phyloP scores from a whole-genome alignment of 2,113 vertebrate species.

The Rhinolophus sinicus region DNA sequence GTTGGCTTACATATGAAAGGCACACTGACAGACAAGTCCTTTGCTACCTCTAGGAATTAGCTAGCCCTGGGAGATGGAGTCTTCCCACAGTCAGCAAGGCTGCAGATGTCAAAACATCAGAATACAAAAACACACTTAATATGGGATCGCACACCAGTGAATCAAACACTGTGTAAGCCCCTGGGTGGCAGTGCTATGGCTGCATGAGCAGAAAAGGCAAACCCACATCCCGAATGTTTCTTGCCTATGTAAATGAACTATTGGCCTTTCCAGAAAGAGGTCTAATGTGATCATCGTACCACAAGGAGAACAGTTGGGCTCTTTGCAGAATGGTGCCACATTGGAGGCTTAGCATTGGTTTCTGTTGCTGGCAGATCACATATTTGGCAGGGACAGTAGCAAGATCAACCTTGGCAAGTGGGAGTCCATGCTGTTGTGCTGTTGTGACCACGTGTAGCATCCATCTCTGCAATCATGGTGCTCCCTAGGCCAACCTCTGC shows the following conservation, averaged over 20 bases:
- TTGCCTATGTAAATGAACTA: not conserved
- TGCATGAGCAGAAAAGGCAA: not conserved
- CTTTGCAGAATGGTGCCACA: not conserved
- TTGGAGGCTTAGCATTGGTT: not conserved
- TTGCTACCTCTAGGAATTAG: not conserved
- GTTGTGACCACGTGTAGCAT: not conserved
- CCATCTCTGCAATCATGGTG: not conserved
- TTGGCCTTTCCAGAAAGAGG: not conserved
- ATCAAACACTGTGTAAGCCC: not conserved
- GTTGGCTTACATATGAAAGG: not conserved
- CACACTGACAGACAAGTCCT: not conserved
- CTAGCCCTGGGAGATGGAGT: not conserved
- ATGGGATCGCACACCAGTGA: not conserved
- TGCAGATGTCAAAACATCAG: not conserved
- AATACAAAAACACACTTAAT: not conserved
- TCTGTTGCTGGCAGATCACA: not conserved
- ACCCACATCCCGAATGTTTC: not conserved
- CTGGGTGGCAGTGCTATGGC: not conserved
- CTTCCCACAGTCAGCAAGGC: not conserved
- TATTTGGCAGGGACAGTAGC: not conserved
- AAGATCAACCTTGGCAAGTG: not conserved
- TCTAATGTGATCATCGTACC: not conserved
- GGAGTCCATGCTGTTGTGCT: not conserved
- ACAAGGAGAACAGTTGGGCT: not conserved
- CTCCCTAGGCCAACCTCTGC: not conserved